Base-by-base conservation (phyloP, 2,888 invertebrate species). In the Dendrolimus houi region DNA sequence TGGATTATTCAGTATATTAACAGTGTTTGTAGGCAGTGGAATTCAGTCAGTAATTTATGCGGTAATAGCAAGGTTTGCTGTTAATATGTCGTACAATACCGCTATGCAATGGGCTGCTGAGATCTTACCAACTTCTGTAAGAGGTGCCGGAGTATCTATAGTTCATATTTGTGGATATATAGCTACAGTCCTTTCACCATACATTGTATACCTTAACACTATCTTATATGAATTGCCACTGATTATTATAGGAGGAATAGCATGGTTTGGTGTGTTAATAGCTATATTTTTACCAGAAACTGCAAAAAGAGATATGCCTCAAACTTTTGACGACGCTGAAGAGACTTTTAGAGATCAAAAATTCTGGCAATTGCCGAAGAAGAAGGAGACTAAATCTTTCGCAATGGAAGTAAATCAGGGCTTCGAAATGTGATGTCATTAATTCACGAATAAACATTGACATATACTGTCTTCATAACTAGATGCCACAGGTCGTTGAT, bases 61-160 rank as follows among this genome's bases (percentile, higher is more conserved):
- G 8, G 68, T 81, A 1, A 59, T 78, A 12, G 77, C 83, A 3
- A 76, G 85, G 40, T 84, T 85, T 68, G 62, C 67, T 7, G 68
- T 83, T 0, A 85, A 85, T 55, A 85, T 85, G 71, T 66, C 76
- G 3, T 68, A 63, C n/a, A 80, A 79, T 55, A 71, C 75, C 6
- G 62, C 66, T 0, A 67, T 79, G 60, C 85, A 84, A 55, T 85
- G 85, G 86, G 69, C 74, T 12, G 79, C 84, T 8, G 85, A 86
- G 62, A 60, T 83, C 52, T 60, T 86, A 12, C 85, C 86, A 0
- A 81, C 85, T 1, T 62, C 78, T 1, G 80, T 84, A 0, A 69
- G 86, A 63, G 85, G 83, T 7, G 72, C 79, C 6, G 83, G 81
- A 1, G 61, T 73, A 14, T 75, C 83, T 2, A 68, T 83, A 14